phyloP scores from a whole-genome alignment of 1,140 invertebrate genomes.

The Drosophila mauritiana region DNA sequence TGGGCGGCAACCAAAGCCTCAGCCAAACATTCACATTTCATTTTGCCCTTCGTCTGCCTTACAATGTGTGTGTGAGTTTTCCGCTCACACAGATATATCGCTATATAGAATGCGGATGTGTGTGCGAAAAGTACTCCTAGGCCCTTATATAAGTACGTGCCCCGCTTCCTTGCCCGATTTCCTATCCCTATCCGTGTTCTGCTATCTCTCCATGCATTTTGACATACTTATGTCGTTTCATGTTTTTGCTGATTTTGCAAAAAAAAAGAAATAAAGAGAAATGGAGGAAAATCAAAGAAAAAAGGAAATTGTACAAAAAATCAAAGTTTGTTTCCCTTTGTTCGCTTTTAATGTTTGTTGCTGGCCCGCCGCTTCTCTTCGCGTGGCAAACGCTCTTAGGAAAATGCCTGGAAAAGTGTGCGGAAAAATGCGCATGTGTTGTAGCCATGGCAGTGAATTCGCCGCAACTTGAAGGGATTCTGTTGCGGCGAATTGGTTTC shows the following conservation, averaged over 20 bases:
- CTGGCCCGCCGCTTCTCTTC: constrained; percentile 53
- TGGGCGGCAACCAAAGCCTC: constrained; percentile 77
- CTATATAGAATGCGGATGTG: constrained; percentile 38
- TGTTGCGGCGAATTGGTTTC: constrained; percentile 49
- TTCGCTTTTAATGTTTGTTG: constrained; percentile 47
- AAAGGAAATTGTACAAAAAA: constrained; percentile 28
- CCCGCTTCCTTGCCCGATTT: constrained; percentile 23
- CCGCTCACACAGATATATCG: constrained; percentile 40
- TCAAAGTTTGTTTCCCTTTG: constrained; percentile 52
- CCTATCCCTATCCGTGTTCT: constrained; percentile 38
- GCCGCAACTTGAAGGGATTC: constrained; percentile 36
- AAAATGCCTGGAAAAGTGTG: constrained; percentile 31
- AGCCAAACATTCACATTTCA: constrained; percentile 70
- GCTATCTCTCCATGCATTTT: constrained; percentile 78
- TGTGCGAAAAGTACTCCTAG: constrained; percentile 68
- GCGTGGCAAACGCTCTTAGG: constrained; percentile 57
- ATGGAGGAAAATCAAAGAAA: constrained; percentile 1
- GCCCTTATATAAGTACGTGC: constrained; percentile 79
- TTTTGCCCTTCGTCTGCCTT: constrained; percentile 68
- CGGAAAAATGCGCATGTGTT: constrained; percentile 74
- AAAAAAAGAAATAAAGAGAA: constrained; percentile 12
- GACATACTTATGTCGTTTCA: constrained; percentile 83
- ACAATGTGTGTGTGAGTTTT: constrained; percentile 34
- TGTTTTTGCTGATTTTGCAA: constrained; percentile 82
- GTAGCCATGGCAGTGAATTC: constrained; percentile 57